Evolutionary conservation across 2,888 invertebrate genomes (phyloP).

Genomic region (Frankliniella intonsa): DNA sequence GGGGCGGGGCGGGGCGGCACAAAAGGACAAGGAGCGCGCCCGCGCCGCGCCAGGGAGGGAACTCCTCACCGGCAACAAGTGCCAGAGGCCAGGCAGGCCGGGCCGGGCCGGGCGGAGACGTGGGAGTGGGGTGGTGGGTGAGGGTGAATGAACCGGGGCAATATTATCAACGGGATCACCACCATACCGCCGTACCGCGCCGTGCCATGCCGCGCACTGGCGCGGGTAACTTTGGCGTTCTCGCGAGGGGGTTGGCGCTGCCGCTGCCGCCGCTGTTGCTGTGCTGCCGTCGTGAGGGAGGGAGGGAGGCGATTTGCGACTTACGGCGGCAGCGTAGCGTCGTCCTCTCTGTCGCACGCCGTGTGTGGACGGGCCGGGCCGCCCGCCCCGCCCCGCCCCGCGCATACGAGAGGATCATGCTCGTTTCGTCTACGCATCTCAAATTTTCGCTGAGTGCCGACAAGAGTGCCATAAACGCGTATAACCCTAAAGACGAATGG

Average conservation of each 20-base stretch:
- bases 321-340: too few relatives aligned
- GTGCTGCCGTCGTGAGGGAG: too few relatives aligned
- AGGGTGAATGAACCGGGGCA: slow-evolving; percentile 10
- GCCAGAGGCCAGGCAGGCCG: not conserved
- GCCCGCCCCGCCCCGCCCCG: too few relatives aligned
- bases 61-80: not conserved
- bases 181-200: not conserved
- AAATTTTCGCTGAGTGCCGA: slow-evolving; percentile 13
- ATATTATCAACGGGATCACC: not conserved
- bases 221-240: too few relatives aligned
- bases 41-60: not conserved
- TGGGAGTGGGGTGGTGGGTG: not conserved
- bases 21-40: not conserved
- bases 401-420: too few relatives aligned
- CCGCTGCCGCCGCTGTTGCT: too few relatives aligned
- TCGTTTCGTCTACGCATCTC: not conserved
- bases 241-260: too few relatives aligned
- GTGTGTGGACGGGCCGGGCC: too few relatives aligned
- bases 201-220: not conserved
- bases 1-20: not conserved
- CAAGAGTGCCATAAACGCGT: slow-evolving; percentile 13
- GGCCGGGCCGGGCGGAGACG: too few relatives aligned
- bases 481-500: not conserved
- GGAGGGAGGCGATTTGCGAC: too few relatives aligned
- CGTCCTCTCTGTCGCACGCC: too few relatives aligned